phyloP scores from a whole-genome alignment of 2,797 vertebrate species.

The Sebastes aleutianus region DNA sequence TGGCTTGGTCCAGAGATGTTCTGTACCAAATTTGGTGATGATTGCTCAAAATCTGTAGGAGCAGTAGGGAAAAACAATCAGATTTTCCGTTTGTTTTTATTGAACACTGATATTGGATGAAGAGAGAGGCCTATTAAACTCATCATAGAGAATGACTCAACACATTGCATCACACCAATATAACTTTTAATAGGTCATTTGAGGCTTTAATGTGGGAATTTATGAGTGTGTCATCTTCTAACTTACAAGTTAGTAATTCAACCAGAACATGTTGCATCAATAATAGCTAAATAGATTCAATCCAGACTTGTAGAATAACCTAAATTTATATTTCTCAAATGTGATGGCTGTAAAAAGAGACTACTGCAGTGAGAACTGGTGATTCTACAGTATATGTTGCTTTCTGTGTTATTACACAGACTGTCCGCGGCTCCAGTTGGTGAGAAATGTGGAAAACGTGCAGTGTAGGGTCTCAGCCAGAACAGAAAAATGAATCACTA shows the following conservation, averaged over 20 bases:
- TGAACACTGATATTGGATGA: neutral
- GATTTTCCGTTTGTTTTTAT: neutral
- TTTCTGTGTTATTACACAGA: neutral
- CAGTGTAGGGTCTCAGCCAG: neutral
- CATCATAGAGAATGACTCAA: neutral
- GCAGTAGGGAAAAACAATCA: too few species aligned
- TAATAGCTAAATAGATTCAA: neutral
- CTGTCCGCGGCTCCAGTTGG: neutral
- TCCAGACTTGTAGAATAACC: neutral
- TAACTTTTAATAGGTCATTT: neutral
- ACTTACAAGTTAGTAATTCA: neutral
- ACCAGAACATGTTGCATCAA: neutral
- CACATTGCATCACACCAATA: neutral
- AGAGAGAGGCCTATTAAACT: neutral
- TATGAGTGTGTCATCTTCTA: neutral
- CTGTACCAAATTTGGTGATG: too few species aligned
- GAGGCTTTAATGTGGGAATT: constrained; percentile 1
- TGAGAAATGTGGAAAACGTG: neutral
- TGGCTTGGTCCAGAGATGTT: too few species aligned
- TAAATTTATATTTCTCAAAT: neutral
- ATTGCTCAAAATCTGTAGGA: too few species aligned
- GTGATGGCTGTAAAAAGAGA: neutral
- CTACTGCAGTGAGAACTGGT: neutral
- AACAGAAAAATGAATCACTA: neutral
- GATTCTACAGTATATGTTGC: neutral